Percentiles rank a stretch among this genome's conserved stretches.
phyloP scores from a whole-genome alignment of 64 coral and sea anemone genomes.

The Pocillopora verrucosa region DNA sequence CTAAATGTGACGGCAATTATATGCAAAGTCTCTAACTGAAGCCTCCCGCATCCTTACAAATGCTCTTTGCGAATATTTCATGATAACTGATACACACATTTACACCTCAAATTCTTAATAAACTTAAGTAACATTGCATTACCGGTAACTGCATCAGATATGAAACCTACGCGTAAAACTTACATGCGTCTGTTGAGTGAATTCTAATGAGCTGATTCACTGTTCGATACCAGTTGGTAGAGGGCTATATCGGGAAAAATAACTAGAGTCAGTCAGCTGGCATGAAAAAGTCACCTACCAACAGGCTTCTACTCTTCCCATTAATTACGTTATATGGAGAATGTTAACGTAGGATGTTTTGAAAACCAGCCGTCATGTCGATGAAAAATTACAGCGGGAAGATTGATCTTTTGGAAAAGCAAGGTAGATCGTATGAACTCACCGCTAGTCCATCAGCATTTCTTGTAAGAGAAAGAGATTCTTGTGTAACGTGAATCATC shows the following conservation, averaged over 20 bases:
- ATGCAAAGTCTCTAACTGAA: no score
- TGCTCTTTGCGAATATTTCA: no score
- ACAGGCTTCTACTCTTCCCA: no score
- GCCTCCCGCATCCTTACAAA: no score
- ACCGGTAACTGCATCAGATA: neutral
- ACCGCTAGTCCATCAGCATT: slow-evolving; percentile 79
- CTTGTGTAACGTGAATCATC: slow-evolving; percentile 74
- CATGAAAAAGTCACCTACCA: no score
- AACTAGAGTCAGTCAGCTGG: neutral
- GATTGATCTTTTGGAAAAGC: no score
- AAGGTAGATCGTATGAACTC: neutral
- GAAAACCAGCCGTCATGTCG: no score
- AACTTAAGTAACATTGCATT: no score
- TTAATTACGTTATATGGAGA: no score
- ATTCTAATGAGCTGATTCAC: slow-evolving; percentile 80
- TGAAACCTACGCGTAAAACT: neutral
- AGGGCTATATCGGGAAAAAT: slow-evolving; percentile 35
- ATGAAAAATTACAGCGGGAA: no score
- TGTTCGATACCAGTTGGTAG: slow-evolving; percentile 80
- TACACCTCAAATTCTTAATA: neutral
- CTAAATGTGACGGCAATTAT: no score
- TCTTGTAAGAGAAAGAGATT: slow-evolving; percentile 19
- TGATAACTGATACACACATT: neutral
- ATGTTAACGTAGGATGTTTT: no score
- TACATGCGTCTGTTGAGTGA: slow-evolving; percentile 86